Base-by-base conservation (phyloP, 1,140 invertebrate species). In the Diabrotica virgifera region DNA sequence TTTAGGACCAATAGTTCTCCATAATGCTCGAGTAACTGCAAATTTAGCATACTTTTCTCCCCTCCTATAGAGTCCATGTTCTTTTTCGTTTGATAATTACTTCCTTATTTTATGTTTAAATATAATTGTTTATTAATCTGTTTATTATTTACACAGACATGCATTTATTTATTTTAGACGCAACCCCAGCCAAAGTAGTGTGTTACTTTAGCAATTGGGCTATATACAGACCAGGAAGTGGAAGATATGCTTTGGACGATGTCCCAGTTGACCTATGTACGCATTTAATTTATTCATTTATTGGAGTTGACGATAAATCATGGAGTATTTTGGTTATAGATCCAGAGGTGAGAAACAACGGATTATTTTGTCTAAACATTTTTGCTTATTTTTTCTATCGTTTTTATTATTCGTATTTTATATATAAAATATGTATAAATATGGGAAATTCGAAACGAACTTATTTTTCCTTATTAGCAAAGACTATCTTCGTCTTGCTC, bases 191-290 rank as follows among this genome's bases (percentile, higher is more conserved):
- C 9, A 85, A 89, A 75, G 84, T 93, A 56, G 89, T 92, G 36
- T 95, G 92, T 74, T 95, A 95, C 82, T 95, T 93, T 81, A 93
- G 90, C 75, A 94, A 94, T 74, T 96, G 93, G 94, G 93, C 93
- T 5, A 85, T 94, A n/a, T 91, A 94, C 78, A 82, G 93, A 40
- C 90, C 91, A 0, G 91, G 88, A 5, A 80, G 90, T 6, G 92
- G 92, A 5, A 87, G 86, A 46, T 95, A 95, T 73, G 87, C 83
- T 1, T 86, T 95, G 53, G 87, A 93, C 52, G 91, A 95, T 75
- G 86, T 95, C 57, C 93, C 92, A 0, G 89, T 84, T 2, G 86
- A 92, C 68, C 80, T 91, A 37, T 96, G 93, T 75, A 95, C 93
- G 0, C 93, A 96, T 76, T 75, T 95, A 5, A 89, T 95, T 54